Evolutionary conservation across 2,888 invertebrate genomes (phyloP).

Genomic region (Oligia strigilis): DNA sequence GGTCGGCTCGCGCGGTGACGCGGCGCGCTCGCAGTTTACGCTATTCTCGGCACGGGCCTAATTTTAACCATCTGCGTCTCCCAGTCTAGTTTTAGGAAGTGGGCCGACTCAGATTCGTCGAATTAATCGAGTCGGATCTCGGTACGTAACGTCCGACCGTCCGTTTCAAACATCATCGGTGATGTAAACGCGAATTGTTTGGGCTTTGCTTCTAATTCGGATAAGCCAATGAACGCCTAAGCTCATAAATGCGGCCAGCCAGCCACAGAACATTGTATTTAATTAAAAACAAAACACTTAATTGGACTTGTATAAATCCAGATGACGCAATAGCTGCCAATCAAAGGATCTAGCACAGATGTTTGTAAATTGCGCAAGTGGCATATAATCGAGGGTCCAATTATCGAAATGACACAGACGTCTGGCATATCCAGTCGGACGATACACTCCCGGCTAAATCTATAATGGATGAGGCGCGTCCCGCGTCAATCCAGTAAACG

Average conservation of each 20-base stretch:
- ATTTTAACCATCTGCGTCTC: conserved; percentile 91
- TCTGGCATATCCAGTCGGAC: conserved; percentile 74
- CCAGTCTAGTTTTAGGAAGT: conserved; percentile 89
- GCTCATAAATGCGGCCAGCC: conserved; percentile 51
- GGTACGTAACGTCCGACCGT: conserved; percentile 65
- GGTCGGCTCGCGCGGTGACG: conserved; percentile 81
- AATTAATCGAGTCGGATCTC: conserved; percentile 77
- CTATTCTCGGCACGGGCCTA: conserved; percentile 89
- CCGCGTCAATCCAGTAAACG: conserved; percentile 87
- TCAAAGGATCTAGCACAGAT: conserved; percentile 85
- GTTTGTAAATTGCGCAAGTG: conserved; percentile 84
- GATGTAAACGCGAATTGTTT: conserved; percentile 53
- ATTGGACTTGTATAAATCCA: conserved; percentile 82
- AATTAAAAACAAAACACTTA: conserved; percentile 80
- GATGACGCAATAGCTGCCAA: conserved; percentile 85
- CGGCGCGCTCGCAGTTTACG: conserved; percentile 86
- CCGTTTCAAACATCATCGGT: conserved; percentile 53
- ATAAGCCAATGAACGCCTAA: conserved; percentile 58
- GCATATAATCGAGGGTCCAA: conserved; percentile 82
- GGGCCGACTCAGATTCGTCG: conserved; percentile 84
- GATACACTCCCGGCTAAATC: conserved; percentile 85
- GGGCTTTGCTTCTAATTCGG: conserved; percentile 42
- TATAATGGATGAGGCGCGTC: conserved; percentile 90
- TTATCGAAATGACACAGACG: conserved; percentile 89
- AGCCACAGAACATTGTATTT: conserved; percentile 66